A percentile compares a stretch with the other conserved stretches of the same genome.
These are phyloP conservation scores for Punctoribates punctum DNA, from an alignment of 2,888 invertebrate species.

Conservation along the genomic window DNA sequence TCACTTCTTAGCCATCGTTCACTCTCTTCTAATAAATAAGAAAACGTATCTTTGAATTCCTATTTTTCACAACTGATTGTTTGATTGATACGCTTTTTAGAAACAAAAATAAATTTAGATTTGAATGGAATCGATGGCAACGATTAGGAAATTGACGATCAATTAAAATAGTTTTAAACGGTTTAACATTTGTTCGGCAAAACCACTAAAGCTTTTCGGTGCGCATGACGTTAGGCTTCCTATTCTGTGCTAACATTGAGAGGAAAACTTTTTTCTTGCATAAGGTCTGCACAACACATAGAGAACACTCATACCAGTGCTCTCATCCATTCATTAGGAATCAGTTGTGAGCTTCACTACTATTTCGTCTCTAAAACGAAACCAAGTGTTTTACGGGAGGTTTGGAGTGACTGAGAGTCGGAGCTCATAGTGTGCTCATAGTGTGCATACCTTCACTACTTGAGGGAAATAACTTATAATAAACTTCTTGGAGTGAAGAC, in stretches of 20 bases:
- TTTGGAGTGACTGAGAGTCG: neutral
- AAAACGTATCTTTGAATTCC: too few species aligned
- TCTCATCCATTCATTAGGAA: neutral
- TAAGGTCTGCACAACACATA: constrained; percentile 19
- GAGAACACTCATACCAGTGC: neutral
- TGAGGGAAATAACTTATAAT: constrained; percentile 1
- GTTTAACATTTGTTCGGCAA: neutral
- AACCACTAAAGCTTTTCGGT: neutral
- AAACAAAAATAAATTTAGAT: neutral
- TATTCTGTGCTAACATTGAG: neutral
- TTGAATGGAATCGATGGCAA: neutral
- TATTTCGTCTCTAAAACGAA: neutral
- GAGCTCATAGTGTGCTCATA: too few species aligned
- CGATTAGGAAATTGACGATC: neutral
- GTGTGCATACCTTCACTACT: neutral
- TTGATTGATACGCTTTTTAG: neutral
- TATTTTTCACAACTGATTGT: neutral
- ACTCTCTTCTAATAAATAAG: too few species aligned
- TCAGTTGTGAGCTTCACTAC: constrained; percentile 1
- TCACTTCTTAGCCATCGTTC: too few species aligned
- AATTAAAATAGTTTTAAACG: neutral
- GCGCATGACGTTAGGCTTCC: neutral
- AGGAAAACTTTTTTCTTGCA: constrained; percentile 4
- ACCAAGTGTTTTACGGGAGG: neutral
- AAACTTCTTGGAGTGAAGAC: neutral